These are phyloP conservation scores for Melanotaenia trifasciata DNA, from an alignment of 2,797 vertebrate genomes.

Conservation along the genomic window DNA sequence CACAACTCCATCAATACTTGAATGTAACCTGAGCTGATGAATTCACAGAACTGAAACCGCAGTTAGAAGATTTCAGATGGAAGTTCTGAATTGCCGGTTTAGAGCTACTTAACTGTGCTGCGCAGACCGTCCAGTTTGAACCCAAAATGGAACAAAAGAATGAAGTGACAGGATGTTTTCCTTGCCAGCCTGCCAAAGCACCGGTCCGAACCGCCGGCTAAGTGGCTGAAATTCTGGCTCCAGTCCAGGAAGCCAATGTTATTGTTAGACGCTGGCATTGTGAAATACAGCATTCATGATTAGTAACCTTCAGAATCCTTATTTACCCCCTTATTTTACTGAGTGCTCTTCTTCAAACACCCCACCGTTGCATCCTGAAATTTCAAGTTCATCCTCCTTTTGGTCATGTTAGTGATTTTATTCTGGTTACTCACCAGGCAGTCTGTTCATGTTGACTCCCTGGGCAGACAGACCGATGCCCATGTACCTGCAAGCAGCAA, in stretches of 20 bases:
- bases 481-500: constrained; percentile 91
- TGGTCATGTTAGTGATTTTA: background rate
- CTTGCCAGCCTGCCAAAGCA: constrained; percentile 35
- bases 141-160: constrained; percentile 45
- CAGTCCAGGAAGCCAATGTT: constrained; percentile 13
- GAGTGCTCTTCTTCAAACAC: constrained; percentile 12
- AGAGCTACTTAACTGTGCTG: constrained; percentile 20
- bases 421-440: constrained; percentile 91
- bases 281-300: constrained; percentile 14
- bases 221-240: constrained; percentile 47
- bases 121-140: constrained; percentile 24
- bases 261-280: constrained; percentile 16
- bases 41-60: constrained; percentile 3
- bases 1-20: constrained; percentile 14
- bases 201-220: constrained; percentile 3
- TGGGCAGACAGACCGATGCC: constrained; percentile 97
- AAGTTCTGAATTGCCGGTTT: constrained; percentile 19
- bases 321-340: constrained; percentile 14
- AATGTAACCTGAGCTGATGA: constrained; percentile 38
- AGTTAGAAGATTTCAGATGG: constrained; percentile 52
- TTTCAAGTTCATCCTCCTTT: background rate
- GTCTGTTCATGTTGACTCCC: constrained; percentile 99
- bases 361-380: constrained; percentile 9
- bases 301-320: constrained; percentile 40
- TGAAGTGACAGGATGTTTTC: constrained; percentile 27